phyloP scores from a whole-genome alignment of 2,113 vertebrate species.

The Orientallactaga bullata region DNA sequence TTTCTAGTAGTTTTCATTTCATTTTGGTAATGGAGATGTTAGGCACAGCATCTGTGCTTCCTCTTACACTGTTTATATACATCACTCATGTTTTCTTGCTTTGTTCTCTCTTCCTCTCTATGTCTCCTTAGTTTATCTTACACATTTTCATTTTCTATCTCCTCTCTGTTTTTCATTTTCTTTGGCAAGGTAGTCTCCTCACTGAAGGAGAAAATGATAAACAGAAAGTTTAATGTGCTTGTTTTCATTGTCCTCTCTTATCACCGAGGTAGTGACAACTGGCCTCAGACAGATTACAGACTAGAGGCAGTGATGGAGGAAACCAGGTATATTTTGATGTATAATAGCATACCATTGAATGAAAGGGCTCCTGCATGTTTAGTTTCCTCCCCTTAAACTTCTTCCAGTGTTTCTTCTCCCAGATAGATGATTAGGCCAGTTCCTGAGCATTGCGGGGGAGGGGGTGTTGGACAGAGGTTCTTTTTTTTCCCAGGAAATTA shows the following conservation, averaged over 20 bases:
- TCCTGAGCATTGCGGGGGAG: neutral
- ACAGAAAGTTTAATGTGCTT: neutral
- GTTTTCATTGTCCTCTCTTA: slow-evolving; percentile 25
- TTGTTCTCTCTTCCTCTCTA: neutral
- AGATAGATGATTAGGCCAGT: neutral
- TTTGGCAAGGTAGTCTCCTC: neutral
- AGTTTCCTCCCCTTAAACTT: neutral
- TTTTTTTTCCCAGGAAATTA: slow-evolving; percentile 5
- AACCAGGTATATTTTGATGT: neutral
- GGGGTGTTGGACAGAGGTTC: neutral
- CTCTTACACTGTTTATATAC: too few relatives aligned
- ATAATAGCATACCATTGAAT: neutral
- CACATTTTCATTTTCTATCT: neutral
- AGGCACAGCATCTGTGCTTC: neutral
- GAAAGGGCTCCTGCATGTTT: neutral
- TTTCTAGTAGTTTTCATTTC: neutral
- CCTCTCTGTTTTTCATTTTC: neutral
- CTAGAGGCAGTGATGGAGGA: slow-evolving; percentile 39
- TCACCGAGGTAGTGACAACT: neutral
- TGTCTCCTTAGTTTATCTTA: neutral
- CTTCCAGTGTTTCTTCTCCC: neutral
- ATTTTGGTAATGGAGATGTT: neutral
- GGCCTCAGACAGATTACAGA: neutral
- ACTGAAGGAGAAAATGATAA: neutral
- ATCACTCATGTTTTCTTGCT: neutral